phyloP scores from a whole-genome alignment of 2,888 invertebrate species.

The Temnothorax ravouxi region DNA sequence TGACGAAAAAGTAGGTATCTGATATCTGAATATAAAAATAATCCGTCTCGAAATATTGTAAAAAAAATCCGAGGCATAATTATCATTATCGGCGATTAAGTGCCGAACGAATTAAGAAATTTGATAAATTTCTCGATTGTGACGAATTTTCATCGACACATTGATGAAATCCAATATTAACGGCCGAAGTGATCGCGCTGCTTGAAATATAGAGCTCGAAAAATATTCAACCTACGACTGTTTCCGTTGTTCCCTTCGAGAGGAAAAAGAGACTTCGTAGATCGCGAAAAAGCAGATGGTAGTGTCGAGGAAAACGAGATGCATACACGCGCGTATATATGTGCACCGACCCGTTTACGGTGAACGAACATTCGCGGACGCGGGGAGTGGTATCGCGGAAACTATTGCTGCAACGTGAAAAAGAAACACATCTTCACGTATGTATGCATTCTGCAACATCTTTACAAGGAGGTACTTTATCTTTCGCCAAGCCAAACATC shows the following conservation, averaged over 20 bases:
- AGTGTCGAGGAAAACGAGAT: slow-evolving; percentile 53
- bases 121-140: neutral
- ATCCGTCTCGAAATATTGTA: neutral
- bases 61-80: neutral
- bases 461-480: slow-evolving; percentile 24
- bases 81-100: neutral
- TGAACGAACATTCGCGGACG: slow-evolving; percentile 68
- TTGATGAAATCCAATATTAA: neutral
- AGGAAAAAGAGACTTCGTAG: neutral
- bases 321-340: slow-evolving; percentile 58
- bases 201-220: neutral
- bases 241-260: slow-evolving; percentile 1
- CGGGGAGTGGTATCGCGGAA: slow-evolving; percentile 61
- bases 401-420: slow-evolving; percentile 60
- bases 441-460: slow-evolving; percentile 11
- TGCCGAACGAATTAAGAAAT: neutral
- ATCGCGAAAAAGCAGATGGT: slow-evolving; percentile 2
- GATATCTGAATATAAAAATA: neutral
- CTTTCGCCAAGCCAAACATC: slow-evolving; percentile 25
- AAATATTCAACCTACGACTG: neutral
- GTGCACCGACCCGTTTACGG: slow-evolving; percentile 72
- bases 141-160: neutral
- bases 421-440: slow-evolving; percentile 54
- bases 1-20: neutral
- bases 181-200: neutral